phyloP scores from a whole-genome alignment of 1,140 invertebrate species.

The Calliphora vicina region DNA sequence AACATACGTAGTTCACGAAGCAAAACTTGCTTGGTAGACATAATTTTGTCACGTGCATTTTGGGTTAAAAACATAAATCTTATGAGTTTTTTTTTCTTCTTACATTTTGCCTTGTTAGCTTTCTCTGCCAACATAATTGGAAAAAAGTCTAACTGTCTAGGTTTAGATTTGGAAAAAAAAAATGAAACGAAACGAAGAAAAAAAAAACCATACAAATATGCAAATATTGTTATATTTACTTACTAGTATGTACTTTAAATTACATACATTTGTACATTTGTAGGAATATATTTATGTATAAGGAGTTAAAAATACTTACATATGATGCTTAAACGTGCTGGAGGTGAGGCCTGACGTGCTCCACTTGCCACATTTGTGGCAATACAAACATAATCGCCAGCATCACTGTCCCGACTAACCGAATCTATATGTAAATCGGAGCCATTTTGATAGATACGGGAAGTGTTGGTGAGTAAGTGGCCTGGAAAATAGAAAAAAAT shows the following conservation, averaged over 20 bases:
- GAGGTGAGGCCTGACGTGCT: constrained; percentile 58
- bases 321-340: constrained; percentile 57
- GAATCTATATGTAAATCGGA: constrained; percentile 59
- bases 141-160: background rate
- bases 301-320: constrained; percentile 53
- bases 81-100: background rate
- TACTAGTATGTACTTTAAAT: background rate
- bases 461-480: constrained; percentile 52
- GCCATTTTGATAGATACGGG: constrained; percentile 53
- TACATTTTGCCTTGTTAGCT: background rate
- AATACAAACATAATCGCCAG: constrained; percentile 59
- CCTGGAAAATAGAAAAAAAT: constrained; percentile 46
- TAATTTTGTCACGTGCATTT: constrained; percentile 4
- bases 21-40: background rate
- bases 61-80: background rate
- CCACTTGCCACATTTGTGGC: constrained; percentile 57
- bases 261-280: background rate
- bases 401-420: constrained; percentile 53
- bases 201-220: background rate
- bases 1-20: too few relatives aligned
- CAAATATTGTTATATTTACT: background rate
- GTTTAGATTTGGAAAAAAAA: background rate
- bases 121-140: background rate
- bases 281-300: background rate
- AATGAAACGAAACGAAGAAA: background rate